phyloP scores from a whole-genome alignment of 2,113 vertebrate species.

The Zootoca vivipara region DNA sequence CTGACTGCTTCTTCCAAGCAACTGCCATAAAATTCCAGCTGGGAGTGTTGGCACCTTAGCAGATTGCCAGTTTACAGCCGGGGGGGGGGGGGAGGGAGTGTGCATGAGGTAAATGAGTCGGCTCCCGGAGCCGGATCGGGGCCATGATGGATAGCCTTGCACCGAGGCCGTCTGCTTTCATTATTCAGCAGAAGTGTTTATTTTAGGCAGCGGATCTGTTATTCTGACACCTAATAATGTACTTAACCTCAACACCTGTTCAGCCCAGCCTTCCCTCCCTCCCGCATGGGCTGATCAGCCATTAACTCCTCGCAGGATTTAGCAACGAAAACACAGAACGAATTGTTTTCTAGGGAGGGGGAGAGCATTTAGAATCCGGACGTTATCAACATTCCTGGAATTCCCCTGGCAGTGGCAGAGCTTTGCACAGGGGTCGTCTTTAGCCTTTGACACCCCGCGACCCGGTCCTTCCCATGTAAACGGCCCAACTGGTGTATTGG shows the following conservation, averaged over 20 bases:
- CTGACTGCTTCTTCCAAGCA: not conserved
- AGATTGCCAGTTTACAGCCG: not conserved
- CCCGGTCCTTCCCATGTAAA: not conserved
- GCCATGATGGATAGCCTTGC: conserved; percentile 21
- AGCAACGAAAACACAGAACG: not conserved
- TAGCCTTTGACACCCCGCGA: not conserved
- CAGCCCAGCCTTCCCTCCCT: not conserved
- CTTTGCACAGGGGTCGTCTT: not conserved
- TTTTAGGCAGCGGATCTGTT: conserved; percentile 49
- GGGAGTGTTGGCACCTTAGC: conserved; percentile 1
- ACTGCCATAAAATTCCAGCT: conserved; percentile 3
- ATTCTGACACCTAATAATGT: conserved; percentile 44
- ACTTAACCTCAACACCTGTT: conserved; percentile 41
- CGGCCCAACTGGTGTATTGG: not conserved
- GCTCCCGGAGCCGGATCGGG: conserved; percentile 8
- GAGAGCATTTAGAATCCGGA: not conserved
- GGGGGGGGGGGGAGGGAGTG: not conserved
- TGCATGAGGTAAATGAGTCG: not conserved
- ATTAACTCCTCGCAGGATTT: conserved; percentile 7
- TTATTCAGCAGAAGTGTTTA: conserved; percentile 55
- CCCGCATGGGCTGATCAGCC: not conserved
- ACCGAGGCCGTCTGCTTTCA: conserved; percentile 29
- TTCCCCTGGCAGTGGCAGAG: fast-evolving
- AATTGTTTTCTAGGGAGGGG: not conserved
- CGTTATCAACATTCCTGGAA: not conserved